Percentiles rank a stretch among this genome's conserved stretches.
Evolutionary conservation across 2,113 vertebrate species (phyloP).

Genomic region (Sigmodon hispidus): DNA sequence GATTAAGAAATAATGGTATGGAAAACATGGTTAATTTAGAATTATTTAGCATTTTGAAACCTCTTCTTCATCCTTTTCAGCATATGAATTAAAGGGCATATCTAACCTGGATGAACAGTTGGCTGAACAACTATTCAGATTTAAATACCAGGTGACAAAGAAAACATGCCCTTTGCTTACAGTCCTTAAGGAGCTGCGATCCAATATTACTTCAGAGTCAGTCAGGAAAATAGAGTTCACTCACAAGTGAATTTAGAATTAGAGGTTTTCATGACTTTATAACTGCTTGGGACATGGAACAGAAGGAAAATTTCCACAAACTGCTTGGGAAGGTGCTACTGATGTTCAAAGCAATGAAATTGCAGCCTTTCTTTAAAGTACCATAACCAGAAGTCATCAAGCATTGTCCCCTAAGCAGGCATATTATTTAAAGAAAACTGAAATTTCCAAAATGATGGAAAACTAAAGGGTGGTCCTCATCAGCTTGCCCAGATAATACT

Average conservation of each 20-base stretch:
- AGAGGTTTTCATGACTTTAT: background rate
- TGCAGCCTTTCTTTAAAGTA: background rate
- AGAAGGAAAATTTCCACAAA: background rate
- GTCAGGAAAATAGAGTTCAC: background rate
- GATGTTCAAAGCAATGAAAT: background rate
- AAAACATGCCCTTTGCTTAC: background rate
- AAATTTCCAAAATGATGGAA: background rate
- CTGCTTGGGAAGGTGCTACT: background rate
- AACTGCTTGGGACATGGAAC: background rate
- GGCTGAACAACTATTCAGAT: background rate
- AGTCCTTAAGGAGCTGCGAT: background rate
- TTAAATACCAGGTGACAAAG: conserved; percentile 1
- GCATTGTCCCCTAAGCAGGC: background rate
- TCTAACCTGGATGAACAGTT: background rate
- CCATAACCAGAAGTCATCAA: background rate
- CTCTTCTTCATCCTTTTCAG: background rate
- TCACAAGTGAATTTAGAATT: background rate
- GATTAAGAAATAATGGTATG: background rate
- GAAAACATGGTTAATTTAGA: background rate
- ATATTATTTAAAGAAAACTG: background rate
- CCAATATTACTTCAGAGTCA: background rate
- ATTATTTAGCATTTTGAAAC: background rate
- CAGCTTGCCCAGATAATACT: background rate
- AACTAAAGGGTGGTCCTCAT: background rate
- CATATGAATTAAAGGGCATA: background rate